Evolutionary conservation across 1,140 invertebrate genomes (phyloP).

Genomic region (Scaptodrosophila lebanonensis): DNA sequence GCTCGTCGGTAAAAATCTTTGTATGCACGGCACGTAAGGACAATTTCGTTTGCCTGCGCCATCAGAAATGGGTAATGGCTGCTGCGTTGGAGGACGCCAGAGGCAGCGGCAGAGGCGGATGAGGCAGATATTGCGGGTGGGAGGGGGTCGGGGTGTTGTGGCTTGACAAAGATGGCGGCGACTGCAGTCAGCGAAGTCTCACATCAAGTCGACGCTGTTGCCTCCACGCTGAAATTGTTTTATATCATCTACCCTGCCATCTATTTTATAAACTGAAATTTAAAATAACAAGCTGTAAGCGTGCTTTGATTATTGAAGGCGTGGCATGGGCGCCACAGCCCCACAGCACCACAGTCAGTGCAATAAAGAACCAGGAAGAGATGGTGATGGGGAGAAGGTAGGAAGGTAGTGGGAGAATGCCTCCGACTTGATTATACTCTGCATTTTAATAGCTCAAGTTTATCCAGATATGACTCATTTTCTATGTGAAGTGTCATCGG

Average conservation of each 20-base stretch:
- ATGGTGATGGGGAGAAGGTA: no score
- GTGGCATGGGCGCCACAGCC: no score
- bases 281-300: conserved; percentile 60
- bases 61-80: no score
- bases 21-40: conserved; percentile 56
- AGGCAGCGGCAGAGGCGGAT: background rate
- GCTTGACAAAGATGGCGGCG: conserved; percentile 5
- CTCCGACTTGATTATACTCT: no score
- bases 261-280: conserved; percentile 57
- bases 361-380: no score
- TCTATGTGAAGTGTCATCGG: no score
- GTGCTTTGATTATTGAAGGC: conserved; percentile 51
- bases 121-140: background rate
- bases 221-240: conserved; percentile 42
- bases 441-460: no score
- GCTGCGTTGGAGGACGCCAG: conserved; percentile 20
- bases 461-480: no score
- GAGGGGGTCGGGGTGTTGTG: background rate
- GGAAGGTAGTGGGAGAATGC: no score
- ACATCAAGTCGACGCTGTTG: background rate
- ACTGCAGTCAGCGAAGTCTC: no score
- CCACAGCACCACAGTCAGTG: background rate
- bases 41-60: conserved; percentile 47
- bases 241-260: conserved; percentile 49
- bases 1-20: conserved; percentile 10